Percentiles rank a stretch among this genome's conserved stretches.
Evolutionary conservation across 1,140 invertebrate genomes (phyloP).

Genomic region (Drosophila truncata): DNA sequence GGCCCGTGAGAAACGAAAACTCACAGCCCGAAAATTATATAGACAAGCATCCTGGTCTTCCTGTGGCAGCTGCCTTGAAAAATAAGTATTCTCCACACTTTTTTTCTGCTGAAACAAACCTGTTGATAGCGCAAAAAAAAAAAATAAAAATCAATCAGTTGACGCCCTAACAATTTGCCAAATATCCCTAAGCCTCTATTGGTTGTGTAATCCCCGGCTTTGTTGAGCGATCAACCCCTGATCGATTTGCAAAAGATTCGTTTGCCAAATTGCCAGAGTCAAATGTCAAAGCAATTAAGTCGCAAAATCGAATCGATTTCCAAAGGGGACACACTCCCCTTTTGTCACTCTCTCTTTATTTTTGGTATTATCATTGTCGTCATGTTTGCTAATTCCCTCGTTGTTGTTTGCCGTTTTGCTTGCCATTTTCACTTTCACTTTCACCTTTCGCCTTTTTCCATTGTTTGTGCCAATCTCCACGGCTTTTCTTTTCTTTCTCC

Average conservation of each 20-base stretch:
- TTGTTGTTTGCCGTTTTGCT: conserved; percentile 74
- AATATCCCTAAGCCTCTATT: conserved; percentile 30
- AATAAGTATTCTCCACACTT: neutral
- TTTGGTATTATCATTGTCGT: conserved; percentile 72
- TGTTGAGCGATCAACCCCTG: conserved; percentile 59
- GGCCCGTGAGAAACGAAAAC: conserved; percentile 68
- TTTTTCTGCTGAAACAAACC: conserved; percentile 20
- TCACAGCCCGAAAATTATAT: conserved; percentile 51
- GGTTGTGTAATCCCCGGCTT: conserved; percentile 18
- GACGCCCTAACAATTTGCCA: conserved; percentile 65
- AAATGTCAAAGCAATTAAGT: conserved; percentile 81
- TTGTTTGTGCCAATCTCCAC: conserved; percentile 50
- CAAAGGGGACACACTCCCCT: conserved; percentile 37
- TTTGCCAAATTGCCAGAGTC: conserved; percentile 70
- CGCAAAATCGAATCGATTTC: conserved; percentile 64
- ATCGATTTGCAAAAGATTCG: conserved; percentile 61
- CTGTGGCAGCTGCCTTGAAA: conserved; percentile 46
- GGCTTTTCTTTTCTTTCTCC: conserved; percentile 37
- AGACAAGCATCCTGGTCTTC: neutral
- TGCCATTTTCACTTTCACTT: conserved; percentile 70
- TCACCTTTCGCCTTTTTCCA: conserved; percentile 30
- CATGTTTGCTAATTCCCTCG: conserved; percentile 82
- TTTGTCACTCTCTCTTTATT: conserved; percentile 34
- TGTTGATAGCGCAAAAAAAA: neutral
- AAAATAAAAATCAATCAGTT: conserved; percentile 11